These are phyloP conservation scores for Pseudocheirus occidentalis DNA, from an alignment of 2,797 vertebrate species.

Conservation along the genomic window DNA sequence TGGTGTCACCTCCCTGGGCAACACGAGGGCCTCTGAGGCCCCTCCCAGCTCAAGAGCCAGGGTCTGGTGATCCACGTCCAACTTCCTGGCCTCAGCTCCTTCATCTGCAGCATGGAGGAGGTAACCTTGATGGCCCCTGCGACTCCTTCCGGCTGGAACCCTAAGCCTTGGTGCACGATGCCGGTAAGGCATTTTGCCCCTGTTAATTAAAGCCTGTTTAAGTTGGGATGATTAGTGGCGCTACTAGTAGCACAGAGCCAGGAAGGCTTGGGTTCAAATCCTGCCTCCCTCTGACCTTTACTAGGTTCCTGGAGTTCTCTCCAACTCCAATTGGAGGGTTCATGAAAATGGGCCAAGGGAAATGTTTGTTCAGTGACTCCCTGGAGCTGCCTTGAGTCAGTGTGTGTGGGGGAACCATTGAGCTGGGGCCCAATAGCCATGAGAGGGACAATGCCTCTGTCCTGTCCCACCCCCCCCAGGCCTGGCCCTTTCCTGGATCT, in stretches of 20 bases:
- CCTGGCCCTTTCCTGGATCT: background rate
- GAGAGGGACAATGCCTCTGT: background rate
- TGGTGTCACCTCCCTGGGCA: background rate
- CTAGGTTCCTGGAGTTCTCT: background rate
- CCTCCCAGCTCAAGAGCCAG: too few species aligned
- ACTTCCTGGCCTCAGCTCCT: too few species aligned
- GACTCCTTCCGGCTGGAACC: too few species aligned
- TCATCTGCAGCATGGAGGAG: too few species aligned
- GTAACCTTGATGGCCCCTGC: background rate
- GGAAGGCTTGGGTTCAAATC: background rate
- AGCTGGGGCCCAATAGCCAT: background rate
- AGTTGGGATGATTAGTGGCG: background rate
- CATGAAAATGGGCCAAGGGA: too few species aligned
- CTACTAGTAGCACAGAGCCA: background rate
- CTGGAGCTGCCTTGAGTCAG: background rate
- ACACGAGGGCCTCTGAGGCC: too few species aligned
- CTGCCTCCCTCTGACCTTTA: background rate
- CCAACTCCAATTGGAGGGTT: background rate
- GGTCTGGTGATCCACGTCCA: too few species aligned
- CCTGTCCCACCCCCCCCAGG: too few species aligned
- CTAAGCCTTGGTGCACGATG: background rate
- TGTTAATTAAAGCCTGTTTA: background rate
- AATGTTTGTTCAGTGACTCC: background rate
- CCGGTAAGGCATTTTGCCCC: background rate
- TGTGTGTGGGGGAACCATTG: background rate